Conservation (phyloP, 2,888 invertebrate species). For the Sylvicola fuscatus region DNA sequence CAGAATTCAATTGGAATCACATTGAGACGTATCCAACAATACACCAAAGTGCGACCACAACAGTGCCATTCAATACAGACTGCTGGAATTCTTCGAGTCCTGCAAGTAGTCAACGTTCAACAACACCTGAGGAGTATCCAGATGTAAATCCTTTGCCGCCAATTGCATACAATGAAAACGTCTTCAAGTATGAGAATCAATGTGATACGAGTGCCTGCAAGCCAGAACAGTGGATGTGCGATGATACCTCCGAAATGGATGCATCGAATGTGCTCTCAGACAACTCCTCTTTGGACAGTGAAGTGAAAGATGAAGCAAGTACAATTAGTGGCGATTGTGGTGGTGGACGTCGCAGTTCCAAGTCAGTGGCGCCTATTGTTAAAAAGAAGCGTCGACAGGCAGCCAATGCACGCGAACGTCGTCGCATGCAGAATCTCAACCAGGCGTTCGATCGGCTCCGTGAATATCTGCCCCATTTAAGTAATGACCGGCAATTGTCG, state of each 20-base stretch:
- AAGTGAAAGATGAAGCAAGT: neutral
- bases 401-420: slow-evolving; percentile 79
- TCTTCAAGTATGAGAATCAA: no score
- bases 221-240: no score
- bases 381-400: slow-evolving; percentile 68
- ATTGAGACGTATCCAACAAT: no score
- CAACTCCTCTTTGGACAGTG: no score
- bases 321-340: slow-evolving; percentile 9
- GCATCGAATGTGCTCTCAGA: no score
- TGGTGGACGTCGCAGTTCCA: slow-evolving; percentile 33
- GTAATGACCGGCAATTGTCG: slow-evolving; percentile 78
- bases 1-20: no score
- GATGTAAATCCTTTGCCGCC: slow-evolving; percentile 15
- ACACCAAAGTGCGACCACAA: no score
- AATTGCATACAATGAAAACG: no score
- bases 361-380: slow-evolving; percentile 57
- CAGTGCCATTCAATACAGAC: slow-evolving; percentile 15
- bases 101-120: slow-evolving; percentile 21
- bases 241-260: no score
- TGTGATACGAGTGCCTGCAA: no score
- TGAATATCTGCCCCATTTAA: slow-evolving; percentile 72
- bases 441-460: slow-evolving; percentile 83
- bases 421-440: slow-evolving; percentile 86
- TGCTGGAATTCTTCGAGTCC: slow-evolving; percentile 26
- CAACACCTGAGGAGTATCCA: slow-evolving; percentile 22